Percentiles rank a stretch among this genome's conserved stretches.
phyloP scores from a whole-genome alignment of 2,113 vertebrate species.

The Nothoprocta pentlandii region DNA sequence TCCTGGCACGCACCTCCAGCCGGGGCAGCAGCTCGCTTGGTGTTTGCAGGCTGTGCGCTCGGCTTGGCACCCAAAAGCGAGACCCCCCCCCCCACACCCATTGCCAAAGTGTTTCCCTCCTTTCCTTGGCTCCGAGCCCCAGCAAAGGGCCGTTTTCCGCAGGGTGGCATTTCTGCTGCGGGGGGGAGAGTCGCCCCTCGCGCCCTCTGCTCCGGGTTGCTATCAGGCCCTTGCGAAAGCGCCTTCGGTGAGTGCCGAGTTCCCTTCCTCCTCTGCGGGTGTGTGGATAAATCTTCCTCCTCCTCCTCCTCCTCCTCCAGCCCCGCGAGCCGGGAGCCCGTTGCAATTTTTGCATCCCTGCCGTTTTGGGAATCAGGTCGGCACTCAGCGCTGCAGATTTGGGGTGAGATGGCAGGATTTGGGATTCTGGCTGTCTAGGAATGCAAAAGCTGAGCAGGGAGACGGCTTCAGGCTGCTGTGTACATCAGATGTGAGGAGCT shows the following conservation, averaged over 20 bases:
- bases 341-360: too few species aligned
- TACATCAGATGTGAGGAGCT: neutral
- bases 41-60: too few species aligned
- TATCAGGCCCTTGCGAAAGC: neutral
- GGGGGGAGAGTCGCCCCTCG: neutral
- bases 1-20: neutral
- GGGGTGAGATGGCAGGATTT: too few species aligned
- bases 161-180: fast-evolving
- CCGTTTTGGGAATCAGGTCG: too few species aligned
- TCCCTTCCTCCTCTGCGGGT: neutral
- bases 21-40: too few species aligned
- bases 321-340: too few species aligned
- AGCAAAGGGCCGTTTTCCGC: neutral
- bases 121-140: neutral
- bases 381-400: too few species aligned
- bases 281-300: neutral
- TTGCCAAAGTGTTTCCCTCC: neutral
- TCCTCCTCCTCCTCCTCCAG: too few species aligned
- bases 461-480: neutral
- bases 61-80: neutral
- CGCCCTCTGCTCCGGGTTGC: neutral
- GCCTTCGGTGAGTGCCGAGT: neutral
- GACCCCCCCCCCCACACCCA: neutral
- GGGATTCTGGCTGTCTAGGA: too few species aligned
- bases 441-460: fast-evolving